Percentiles rank a stretch among this genome's conserved stretches.
Conservation (phyloP, 2,113 vertebrate species). For the Gymnocephalus cernua region DNA sequence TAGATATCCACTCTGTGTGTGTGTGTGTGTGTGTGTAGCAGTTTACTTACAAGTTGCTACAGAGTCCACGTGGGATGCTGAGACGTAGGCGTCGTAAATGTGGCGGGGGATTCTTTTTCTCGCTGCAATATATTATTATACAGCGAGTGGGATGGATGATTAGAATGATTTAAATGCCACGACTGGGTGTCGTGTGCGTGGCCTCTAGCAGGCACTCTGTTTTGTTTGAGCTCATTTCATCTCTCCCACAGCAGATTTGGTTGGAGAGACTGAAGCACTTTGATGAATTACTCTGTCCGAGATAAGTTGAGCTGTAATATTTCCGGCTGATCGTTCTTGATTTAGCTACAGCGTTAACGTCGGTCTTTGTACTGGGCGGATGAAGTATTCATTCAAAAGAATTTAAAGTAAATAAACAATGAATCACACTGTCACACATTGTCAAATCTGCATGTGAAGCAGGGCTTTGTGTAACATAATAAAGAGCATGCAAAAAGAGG, state of each 20-base stretch:
- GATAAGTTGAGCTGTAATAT: slow-evolving; percentile 39
- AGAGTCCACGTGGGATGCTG: slow-evolving; percentile 44
- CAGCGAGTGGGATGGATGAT: slow-evolving; percentile 73
- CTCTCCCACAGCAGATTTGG: slow-evolving; percentile 32
- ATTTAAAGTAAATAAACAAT: slow-evolving; percentile 48
- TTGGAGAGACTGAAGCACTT: slow-evolving; percentile 29
- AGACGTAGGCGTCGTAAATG: slow-evolving; percentile 56
- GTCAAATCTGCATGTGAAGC: slow-evolving; percentile 36
- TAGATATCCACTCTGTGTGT: neutral
- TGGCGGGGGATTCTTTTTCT: slow-evolving; percentile 44
- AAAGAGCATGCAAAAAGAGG: neutral
- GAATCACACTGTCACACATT: slow-evolving; percentile 25
- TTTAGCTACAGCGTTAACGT: slow-evolving; percentile 44
- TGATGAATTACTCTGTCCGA: slow-evolving; percentile 57
- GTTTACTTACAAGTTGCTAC: slow-evolving; percentile 54
- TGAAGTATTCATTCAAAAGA: slow-evolving; percentile 52
- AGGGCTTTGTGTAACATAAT: slow-evolving; percentile 13
- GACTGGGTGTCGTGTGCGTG: slow-evolving; percentile 45
- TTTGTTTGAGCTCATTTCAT: slow-evolving; percentile 47
- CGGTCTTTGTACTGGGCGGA: slow-evolving; percentile 17
- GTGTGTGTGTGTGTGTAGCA: slow-evolving; percentile 1
- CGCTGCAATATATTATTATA: slow-evolving; percentile 64
- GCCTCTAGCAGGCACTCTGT: slow-evolving; percentile 42
- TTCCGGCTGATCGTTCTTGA: slow-evolving; percentile 33
- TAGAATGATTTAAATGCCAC: slow-evolving; percentile 71